Conservation (phyloP, 2,797 vertebrate species). For the Tragelaphus eurycerus region DNA sequence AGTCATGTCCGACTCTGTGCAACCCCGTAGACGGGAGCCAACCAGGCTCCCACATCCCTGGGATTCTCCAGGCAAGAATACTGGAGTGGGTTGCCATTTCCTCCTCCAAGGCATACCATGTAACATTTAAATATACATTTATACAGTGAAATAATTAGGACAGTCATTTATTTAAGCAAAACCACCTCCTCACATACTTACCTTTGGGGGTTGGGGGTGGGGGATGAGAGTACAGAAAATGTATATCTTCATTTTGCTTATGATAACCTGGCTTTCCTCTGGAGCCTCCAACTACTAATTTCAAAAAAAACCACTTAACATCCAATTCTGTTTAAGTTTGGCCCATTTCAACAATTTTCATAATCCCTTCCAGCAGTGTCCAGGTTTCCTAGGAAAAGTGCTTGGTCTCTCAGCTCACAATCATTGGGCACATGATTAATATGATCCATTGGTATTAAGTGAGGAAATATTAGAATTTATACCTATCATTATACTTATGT, state of each 20-base stretch:
- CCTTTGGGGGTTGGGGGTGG: too few species aligned
- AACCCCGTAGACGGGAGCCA: too few species aligned
- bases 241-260: neutral
- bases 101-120: too few species aligned
- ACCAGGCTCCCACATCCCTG: too few species aligned
- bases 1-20: too few species aligned
- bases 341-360: neutral
- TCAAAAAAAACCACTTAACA: neutral
- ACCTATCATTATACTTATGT: neutral
- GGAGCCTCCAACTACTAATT: neutral
- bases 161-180: neutral
- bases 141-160: neutral
- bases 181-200: neutral
- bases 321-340: neutral
- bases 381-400: neutral
- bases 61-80: too few species aligned
- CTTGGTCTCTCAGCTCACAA: neutral
- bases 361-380: neutral
- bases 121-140: neutral
- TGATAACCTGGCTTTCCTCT: neutral
- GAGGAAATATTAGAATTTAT: neutral
- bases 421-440: too few species aligned
- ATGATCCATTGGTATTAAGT: neutral
- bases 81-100: too few species aligned
- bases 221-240: neutral